Percentiles rank a stretch among this genome's conserved stretches.
Conservation (phyloP, 2,888 invertebrate genomes). For the Stenodera caucasica region DNA sequence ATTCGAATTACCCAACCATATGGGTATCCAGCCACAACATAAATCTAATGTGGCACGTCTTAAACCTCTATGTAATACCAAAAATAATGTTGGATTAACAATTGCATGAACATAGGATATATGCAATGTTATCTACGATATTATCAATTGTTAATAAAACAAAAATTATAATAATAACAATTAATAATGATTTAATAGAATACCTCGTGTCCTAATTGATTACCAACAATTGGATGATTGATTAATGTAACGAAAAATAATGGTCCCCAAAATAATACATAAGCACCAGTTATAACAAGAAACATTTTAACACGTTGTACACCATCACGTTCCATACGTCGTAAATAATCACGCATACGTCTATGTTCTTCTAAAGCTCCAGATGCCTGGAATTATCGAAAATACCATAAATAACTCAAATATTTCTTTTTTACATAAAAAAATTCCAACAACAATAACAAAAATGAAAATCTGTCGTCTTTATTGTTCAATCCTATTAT, state of each 20-base stretch:
- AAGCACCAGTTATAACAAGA: conserved; percentile 80
- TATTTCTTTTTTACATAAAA: no score
- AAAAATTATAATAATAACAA: neutral
- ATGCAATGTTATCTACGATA: conserved; percentile 73
- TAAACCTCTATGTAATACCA: conserved; percentile 75
- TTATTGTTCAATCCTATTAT: no score
- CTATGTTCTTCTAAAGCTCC: conserved; percentile 70
- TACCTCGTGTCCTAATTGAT: conserved; percentile 76
- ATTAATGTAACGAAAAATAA: conserved; percentile 82
- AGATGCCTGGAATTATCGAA: conserved; percentile 50
- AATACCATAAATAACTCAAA: neutral
- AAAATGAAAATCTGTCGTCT: no score
- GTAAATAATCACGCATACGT: conserved; percentile 74
- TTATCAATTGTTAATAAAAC: conserved; percentile 33
- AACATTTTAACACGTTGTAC: conserved; percentile 84
- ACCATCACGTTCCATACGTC: conserved; percentile 77
- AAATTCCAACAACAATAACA: no score
- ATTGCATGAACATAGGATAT: conserved; percentile 87
- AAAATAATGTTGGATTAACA: conserved; percentile 78
- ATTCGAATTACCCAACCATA: conserved; percentile 48
- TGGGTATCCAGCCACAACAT: conserved; percentile 67
- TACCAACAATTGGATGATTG: conserved; percentile 73
- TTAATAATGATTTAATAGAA: neutral
- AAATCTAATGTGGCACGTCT: conserved; percentile 72
- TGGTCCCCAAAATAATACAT: conserved; percentile 89